Conservation (phyloP, 2,113 vertebrate genomes). For the Dinomys branickii region DNA sequence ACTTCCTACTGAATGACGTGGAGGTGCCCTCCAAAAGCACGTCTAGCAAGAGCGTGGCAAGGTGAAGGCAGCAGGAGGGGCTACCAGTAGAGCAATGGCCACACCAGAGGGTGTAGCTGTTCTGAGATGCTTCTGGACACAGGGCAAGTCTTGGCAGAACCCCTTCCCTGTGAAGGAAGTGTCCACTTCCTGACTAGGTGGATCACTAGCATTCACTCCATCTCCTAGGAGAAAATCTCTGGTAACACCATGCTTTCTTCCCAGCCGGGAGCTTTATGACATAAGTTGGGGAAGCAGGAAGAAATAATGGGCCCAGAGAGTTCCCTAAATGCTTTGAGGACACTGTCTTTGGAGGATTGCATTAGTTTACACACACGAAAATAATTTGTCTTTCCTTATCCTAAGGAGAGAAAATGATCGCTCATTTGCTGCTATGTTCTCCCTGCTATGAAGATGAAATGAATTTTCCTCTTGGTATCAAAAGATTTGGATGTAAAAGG, state of each 20-base stretch:
- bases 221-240: conserved; percentile 53
- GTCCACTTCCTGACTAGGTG: not conserved
- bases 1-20: not conserved
- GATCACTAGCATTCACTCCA: not conserved
- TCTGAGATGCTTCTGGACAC: not conserved
- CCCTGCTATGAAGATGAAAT: conserved; percentile 21
- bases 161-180: not conserved
- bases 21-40: not conserved
- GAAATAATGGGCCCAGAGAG: not conserved
- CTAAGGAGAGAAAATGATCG: conserved; percentile 1
- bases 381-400: conserved; percentile 40
- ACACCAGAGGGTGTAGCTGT: not conserved
- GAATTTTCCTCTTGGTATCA: conserved; percentile 35
- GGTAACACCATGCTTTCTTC: not conserved
- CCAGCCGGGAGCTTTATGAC: not conserved
- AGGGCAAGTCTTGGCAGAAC: not conserved
- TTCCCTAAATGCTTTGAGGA: not conserved
- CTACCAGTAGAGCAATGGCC: not conserved
- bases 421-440: not conserved
- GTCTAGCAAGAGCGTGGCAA: not conserved
- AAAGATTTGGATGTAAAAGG: conserved; percentile 37
- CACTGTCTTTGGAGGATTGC: not conserved
- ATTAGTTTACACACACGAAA: conserved; percentile 49
- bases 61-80: not conserved
- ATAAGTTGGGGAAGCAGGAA: not conserved